These are phyloP conservation scores for Thermophis baileyi DNA, from an alignment of 2,113 vertebrate species.

Conservation along the genomic window DNA sequence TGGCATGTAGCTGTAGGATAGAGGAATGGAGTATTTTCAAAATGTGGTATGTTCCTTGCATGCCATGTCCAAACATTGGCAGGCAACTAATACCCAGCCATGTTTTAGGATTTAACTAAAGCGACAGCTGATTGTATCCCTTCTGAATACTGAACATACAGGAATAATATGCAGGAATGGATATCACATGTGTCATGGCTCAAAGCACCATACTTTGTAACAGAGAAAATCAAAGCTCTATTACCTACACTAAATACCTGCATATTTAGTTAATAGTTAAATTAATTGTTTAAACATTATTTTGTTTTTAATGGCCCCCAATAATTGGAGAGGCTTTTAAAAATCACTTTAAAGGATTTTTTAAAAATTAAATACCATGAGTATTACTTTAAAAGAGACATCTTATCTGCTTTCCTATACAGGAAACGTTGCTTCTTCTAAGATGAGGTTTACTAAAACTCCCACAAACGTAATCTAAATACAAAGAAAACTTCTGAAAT, in stretches of 20 bases:
- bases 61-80: neutral
- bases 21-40: neutral
- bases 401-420: neutral
- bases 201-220: neutral
- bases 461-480: neutral
- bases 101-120: accelerated
- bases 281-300: neutral
- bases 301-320: too few species aligned
- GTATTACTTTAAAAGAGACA: neutral
- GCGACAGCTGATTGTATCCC: neutral
- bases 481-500: neutral
- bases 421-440: neutral
- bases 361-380: neutral
- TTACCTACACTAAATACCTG: neutral
- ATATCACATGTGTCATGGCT: neutral
- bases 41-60: neutral
- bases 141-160: neutral
- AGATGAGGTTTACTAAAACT: neutral
- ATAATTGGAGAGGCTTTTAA: neutral
- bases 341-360: neutral
- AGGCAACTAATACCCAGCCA: neutral
- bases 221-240: neutral
- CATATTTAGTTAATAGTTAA: neutral
- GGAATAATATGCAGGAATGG: neutral
- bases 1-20: neutral